Evolutionary conservation across 2,888 invertebrate genomes (phyloP), one percentile per base, ranked within the genome.

Genomic region (Campoletis raptor): DNA sequence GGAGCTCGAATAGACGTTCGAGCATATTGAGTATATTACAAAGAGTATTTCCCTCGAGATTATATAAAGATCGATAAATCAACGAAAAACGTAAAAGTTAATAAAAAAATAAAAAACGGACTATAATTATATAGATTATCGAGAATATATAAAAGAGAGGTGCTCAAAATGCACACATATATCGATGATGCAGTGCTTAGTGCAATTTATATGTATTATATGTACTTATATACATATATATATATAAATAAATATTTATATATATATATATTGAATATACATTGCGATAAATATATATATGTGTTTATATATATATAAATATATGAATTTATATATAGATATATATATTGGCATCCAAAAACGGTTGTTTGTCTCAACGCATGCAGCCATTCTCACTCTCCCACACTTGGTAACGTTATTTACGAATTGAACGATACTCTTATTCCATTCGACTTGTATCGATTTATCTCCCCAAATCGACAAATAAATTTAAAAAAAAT

Each of bases 311-410:
- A 79, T 48, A 77, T 77, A 77, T 64, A 36, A 69, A 80, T 69
- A 61, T 74, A 79, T 70, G 30, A 18, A 79, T 70, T 57, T 92
- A 94, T 92, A 67, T 67, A 54, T 69, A 92, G 90, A 91, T 92
- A 92, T 92, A 92, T 92, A 92, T 93, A 94, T 92, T 94, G 92
- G 94, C 94, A 94, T 94, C 92, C 93, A 94, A 94, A 93, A 94
- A 94, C 91, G 93, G 91, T 91, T 90, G 83, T 92, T 92, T 92
- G 93, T 94, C 93, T 94, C 93, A 94, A 93, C 91, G 93, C 94
- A 94, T 94, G 94, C 94, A 94, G 89, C 92, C 94, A 94, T 94
- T 94, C 94, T 94, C 94, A 94, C 94, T 94, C 94, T 94, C 94
- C 94, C 94, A 79, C 57, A 67, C 78, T 67, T 78, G 12, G 24